Evolutionary conservation across 2,888 invertebrate species (phyloP).

Genomic region (Patella caerulea): DNA sequence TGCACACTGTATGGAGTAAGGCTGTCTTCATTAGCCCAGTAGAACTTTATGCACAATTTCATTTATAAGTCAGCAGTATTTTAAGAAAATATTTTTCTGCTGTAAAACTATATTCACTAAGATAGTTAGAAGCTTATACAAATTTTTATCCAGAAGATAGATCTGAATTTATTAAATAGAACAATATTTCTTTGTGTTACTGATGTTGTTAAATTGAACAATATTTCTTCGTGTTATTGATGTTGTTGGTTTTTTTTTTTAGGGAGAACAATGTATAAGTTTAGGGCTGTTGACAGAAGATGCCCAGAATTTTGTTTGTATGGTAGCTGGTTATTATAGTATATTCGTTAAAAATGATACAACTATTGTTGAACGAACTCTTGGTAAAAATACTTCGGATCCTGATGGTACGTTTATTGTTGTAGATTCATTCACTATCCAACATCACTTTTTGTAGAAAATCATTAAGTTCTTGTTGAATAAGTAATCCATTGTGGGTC

Average conservation of each 20-base stretch:
- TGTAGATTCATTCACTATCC: neutral
- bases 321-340: slow-evolving; percentile 68
- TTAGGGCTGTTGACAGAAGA: slow-evolving; percentile 69
- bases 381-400: slow-evolving; percentile 59
- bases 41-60: no score
- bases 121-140: no score
- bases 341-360: slow-evolving; percentile 74
- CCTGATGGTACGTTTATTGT: slow-evolving; percentile 52
- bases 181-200: slow-evolving; percentile 7
- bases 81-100: no score
- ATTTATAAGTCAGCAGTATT: no score
- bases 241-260: neutral
- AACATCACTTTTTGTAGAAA: no score
- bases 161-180: neutral
- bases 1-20: no score
- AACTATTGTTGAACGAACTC: slow-evolving; percentile 70
- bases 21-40: no score
- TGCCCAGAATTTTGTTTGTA: slow-evolving; percentile 69
- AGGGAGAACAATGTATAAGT: slow-evolving; percentile 48
- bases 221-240: neutral
- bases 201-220: neutral
- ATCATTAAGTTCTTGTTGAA: no score
- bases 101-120: no score
- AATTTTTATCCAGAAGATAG: neutral
- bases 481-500: no score